Percentiles rank a stretch among this genome's conserved stretches.
Evolutionary conservation across 2,888 invertebrate species (phyloP).

Genomic region (Plusia festucae): DNA sequence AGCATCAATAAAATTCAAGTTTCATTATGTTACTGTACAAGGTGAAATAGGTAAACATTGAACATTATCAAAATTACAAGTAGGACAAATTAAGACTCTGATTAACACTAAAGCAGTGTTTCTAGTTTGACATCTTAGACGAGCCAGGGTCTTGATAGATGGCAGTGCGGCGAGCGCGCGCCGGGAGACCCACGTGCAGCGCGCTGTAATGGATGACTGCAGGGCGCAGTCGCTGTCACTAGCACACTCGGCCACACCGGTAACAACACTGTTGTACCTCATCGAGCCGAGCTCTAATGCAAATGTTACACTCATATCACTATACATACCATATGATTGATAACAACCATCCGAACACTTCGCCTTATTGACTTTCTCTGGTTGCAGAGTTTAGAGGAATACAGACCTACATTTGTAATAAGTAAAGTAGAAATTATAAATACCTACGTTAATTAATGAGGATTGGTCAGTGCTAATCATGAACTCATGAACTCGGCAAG

Average conservation of each 20-base stretch:
- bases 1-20: too few relatives aligned
- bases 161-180: slow-evolving; percentile 31
- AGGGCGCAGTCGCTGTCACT: too few relatives aligned
- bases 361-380: neutral
- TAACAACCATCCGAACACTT: neutral
- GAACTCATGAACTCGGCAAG: too few relatives aligned
- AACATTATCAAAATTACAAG: too few relatives aligned
- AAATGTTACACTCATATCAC: slow-evolving; percentile 26
- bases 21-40: too few relatives aligned
- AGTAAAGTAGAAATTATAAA: too few relatives aligned
- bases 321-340: neutral
- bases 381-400: neutral
- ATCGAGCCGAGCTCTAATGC: slow-evolving; percentile 25
- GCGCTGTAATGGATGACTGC: neutral
- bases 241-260: neutral
- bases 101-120: too few relatives aligned
- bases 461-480: too few relatives aligned
- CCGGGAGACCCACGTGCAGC: slow-evolving; percentile 10
- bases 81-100: too few relatives aligned
- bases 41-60: too few relatives aligned
- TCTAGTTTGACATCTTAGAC: slow-evolving; percentile 3
- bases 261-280: slow-evolving; percentile 14
- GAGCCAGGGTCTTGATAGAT: slow-evolving; percentile 26
- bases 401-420: too few relatives aligned
- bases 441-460: too few relatives aligned